Evolutionary conservation across 1,140 invertebrate species (phyloP).

Genomic region (Branchinecta lindahli): DNA sequence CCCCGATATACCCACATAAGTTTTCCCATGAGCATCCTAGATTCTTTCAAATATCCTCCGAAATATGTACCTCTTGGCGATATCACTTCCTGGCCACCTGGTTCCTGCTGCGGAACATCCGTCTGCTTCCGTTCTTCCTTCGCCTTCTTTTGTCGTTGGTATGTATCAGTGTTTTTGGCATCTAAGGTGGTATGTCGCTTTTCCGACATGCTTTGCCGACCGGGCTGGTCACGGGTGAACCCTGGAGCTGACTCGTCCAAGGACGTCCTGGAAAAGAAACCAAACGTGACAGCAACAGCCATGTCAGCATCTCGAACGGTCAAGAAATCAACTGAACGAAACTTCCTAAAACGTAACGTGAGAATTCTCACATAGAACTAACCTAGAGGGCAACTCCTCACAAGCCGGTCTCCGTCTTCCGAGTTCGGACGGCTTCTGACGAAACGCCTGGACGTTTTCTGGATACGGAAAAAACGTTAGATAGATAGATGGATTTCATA

Average conservation of each 20-base stretch:
- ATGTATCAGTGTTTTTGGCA: conserved; percentile 85
- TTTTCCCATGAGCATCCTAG: too few species aligned
- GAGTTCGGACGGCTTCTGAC: too few species aligned
- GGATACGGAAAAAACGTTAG: too few species aligned
- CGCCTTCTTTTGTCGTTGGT: conserved; percentile 78
- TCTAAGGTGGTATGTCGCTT: conserved; percentile 85
- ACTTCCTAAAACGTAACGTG: background rate
- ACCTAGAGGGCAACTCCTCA: too few species aligned
- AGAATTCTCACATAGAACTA: too few species aligned
- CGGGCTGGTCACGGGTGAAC: conserved; percentile 75
- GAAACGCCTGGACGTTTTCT: too few species aligned
- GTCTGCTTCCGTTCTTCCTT: conserved; percentile 16
- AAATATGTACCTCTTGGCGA: conserved; percentile 9
- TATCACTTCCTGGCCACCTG: background rate
- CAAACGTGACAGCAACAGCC: background rate
- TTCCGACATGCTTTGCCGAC: conserved; percentile 91
- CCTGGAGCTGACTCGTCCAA: conserved; percentile 50
- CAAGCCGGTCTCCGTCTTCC: too few species aligned
- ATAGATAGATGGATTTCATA: too few species aligned
- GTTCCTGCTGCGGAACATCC: background rate
- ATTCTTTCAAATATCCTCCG: background rate
- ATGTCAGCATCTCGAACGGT: conserved; percentile 11
- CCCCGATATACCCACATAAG: too few species aligned
- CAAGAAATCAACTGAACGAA: background rate
- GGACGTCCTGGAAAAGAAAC: conserved; percentile 40